Evolutionary conservation across 2,113 vertebrate species (phyloP).

Genomic region (Lepus americanus): DNA sequence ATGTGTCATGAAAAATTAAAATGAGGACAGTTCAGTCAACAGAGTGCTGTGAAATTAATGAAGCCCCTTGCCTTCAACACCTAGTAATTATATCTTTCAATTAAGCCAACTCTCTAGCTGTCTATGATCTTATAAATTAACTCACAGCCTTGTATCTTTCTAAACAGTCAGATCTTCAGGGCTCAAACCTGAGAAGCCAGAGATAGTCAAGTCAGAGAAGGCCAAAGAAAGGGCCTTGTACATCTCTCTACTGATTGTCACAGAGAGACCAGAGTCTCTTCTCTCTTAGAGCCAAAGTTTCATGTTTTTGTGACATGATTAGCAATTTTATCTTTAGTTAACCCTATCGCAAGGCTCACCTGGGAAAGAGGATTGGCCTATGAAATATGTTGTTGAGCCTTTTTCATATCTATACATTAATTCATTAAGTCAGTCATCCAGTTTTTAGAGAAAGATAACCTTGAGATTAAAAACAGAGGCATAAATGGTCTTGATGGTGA

Average conservation of each 20-base stretch:
- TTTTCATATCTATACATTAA: constrained; percentile 1
- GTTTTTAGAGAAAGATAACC: not conserved
- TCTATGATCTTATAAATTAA: constrained; percentile 88
- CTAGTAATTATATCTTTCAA: constrained; percentile 91
- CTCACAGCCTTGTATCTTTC: constrained; percentile 83
- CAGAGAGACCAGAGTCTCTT: not conserved
- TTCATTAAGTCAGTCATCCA: not conserved
- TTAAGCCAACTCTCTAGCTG: constrained; percentile 88
- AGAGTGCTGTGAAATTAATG: constrained; percentile 89
- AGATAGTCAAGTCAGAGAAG: constrained; percentile 26
- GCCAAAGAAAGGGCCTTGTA: not conserved
- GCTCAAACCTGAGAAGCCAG: constrained; percentile 72
- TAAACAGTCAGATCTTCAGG: constrained; percentile 69
- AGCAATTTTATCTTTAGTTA: not conserved
- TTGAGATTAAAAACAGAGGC: not conserved
- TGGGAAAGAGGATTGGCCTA: not conserved
- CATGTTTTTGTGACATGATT: not conserved
- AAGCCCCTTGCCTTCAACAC: constrained; percentile 88
- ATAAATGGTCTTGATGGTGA: not conserved
- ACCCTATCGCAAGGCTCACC: not conserved
- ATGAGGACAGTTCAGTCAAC: constrained; percentile 87
- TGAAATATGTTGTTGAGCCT: not conserved
- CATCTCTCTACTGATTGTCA: not conserved
- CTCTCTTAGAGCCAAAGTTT: not conserved
- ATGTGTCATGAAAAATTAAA: constrained; percentile 87